Percentiles rank a stretch among this genome's conserved stretches.
phyloP scores from a whole-genome alignment of 1,140 invertebrate genomes.

The Linepithema humile region DNA sequence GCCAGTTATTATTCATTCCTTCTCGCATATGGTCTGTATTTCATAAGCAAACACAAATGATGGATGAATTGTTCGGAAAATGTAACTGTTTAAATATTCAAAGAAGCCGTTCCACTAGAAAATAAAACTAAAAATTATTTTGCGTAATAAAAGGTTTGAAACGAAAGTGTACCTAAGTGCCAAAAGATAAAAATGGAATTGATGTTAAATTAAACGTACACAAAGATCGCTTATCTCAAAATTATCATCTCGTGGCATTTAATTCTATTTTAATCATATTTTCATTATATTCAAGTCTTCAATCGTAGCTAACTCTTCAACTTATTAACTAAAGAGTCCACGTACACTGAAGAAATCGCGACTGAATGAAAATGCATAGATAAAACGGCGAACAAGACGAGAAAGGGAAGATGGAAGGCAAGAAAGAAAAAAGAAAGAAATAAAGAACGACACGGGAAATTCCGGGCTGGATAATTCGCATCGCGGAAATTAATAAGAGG shows the following conservation, averaged over 20 bases:
- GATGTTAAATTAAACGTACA: no score
- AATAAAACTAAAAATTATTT: not conserved
- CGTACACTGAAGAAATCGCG: not conserved
- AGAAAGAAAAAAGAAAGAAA: slow-evolving; percentile 18
- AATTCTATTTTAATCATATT: not conserved
- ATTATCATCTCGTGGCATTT: not conserved
- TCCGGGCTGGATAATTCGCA: slow-evolving; percentile 46
- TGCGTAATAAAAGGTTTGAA: not conserved
- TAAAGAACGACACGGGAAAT: not conserved
- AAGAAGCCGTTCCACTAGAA: not conserved
- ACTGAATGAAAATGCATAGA: not conserved
- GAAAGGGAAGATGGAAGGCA: not conserved
- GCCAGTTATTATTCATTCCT: slow-evolving; percentile 1
- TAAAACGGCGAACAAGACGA: not conserved
- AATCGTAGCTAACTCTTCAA: not conserved
- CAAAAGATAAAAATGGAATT: not conserved
- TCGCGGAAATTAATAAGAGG: slow-evolving; percentile 50
- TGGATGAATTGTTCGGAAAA: slow-evolving; percentile 8
- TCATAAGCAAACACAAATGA: not conserved
- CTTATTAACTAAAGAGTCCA: slow-evolving; percentile 17
- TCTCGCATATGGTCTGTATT: not conserved
- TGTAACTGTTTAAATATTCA: not conserved
- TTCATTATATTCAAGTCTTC: no score
- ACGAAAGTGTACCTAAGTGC: not conserved
- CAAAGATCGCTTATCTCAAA: not conserved